Base-by-base conservation (phyloP, 2,113 vertebrate species). In the Cynoglossus semilaevis region DNA sequence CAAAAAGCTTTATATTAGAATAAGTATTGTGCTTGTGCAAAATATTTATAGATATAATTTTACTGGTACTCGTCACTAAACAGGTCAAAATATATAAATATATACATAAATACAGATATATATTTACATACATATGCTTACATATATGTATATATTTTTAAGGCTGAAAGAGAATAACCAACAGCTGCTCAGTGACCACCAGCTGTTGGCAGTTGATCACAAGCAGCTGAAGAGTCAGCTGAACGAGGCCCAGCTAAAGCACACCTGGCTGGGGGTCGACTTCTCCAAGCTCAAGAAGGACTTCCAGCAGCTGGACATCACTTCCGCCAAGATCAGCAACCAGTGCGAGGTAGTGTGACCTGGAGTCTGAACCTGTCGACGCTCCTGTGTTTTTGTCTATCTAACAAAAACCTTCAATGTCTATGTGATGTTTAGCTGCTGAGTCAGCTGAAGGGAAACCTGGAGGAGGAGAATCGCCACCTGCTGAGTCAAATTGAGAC, bases 391-490 rank as follows among this genome's bases (percentile, higher is more conserved):
- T 18, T 6, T 1, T 42, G 9, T 63, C 51, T 51, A 43, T 14
- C 7, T 17, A 22, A 13, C n/a, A 37, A 57, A 29, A 7, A 13
- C 15, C 17, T 50, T 16, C 10, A 48, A 10, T 46, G 22, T 12
- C 40, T 46, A 15, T 68, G 15, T 51, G 37, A 44, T 60, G 6
- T 18, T 79, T 83, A 98, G 96, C 82, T 99, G 68, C 90, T 99
- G 82, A 93, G 93, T 73, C 97, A 99, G 85, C 85, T 99, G 72
- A 99, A 99, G 87, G 94, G 94, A 72, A 98, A 98, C 86, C 88
- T 99, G 79, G 95, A 99, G 79, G 97, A 99, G 79, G 96, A 99
- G 88, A 99, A 97, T 85, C 93, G 93, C 29, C 95, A 98, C 81
- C 89, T 99, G n/a, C 88, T 98, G 50, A 87, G 92, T 87, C 97